Conservation (phyloP, 2,113 vertebrate genomes). For the Ctenomys sociabilis region DNA sequence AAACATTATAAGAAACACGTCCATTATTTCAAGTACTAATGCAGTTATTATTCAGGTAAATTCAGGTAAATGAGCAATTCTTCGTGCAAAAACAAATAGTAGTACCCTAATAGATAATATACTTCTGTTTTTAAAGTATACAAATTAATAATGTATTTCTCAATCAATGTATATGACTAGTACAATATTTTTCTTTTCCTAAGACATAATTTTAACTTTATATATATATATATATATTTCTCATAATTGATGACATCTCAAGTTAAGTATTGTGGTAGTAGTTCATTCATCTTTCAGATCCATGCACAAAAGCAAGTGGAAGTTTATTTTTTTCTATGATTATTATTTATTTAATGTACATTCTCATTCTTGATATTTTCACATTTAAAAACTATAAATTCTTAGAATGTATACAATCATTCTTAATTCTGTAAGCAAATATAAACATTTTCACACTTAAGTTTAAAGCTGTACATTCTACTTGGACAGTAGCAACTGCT, state of each 20-base stretch:
- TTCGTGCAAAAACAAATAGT: too few relatives aligned
- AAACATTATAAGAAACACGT: too few relatives aligned
- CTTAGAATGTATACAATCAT: conserved; percentile 37
- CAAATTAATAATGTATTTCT: neutral
- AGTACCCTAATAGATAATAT: too few relatives aligned
- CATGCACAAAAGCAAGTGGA: neutral
- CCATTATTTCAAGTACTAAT: too few relatives aligned
- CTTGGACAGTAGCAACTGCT: neutral
- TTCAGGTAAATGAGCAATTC: too few relatives aligned
- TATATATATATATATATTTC: neutral
- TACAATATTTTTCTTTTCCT: neutral
- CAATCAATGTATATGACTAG: neutral
- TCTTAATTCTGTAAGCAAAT: conserved; percentile 55
- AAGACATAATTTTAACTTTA: neutral
- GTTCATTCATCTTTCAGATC: neutral
- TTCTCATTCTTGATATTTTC: conserved; percentile 52
- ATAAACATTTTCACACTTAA: neutral
- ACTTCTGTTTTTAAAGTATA: too few relatives aligned
- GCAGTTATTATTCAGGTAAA: too few relatives aligned
- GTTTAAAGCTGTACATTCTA: neutral
- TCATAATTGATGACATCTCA: neutral
- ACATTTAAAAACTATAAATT: conserved; percentile 48
- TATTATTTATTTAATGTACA: conserved; percentile 52
- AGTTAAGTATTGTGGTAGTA: neutral
- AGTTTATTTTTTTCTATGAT: neutral